These are phyloP conservation scores for Acanthopleura granulata DNA, from an alignment of 2,888 invertebrate genomes.

Conservation along the genomic window DNA sequence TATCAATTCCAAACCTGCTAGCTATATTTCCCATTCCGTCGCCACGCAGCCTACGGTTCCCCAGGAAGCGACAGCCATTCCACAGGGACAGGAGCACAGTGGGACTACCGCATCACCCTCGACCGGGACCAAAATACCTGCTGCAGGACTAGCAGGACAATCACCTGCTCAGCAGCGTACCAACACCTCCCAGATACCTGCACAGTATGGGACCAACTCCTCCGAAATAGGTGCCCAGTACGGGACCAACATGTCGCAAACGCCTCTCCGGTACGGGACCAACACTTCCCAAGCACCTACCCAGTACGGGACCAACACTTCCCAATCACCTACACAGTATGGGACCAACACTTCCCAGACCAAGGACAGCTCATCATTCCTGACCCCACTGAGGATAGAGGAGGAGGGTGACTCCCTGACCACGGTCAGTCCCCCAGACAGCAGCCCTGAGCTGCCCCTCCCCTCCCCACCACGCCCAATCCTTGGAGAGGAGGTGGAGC, in stretches of 20 bases:
- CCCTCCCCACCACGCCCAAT: slow-evolving; percentile 24
- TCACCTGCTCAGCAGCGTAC: no score
- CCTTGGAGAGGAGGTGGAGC: slow-evolving; percentile 4
- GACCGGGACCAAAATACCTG: no score
- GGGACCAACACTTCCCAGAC: background rate
- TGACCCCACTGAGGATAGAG: background rate
- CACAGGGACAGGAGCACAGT: slow-evolving; percentile 22
- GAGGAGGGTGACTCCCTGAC: background rate
- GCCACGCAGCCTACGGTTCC: slow-evolving; percentile 48
- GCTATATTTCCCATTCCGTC: slow-evolving; percentile 47
- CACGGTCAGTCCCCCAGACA: background rate
- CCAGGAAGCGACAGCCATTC: slow-evolving; percentile 48
- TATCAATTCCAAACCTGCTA: slow-evolving; percentile 29
- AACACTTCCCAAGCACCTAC: background rate
- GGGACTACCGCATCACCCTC: background rate
- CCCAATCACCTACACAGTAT: background rate
- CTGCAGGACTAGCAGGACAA: no score
- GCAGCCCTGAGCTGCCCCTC: slow-evolving; percentile 22
- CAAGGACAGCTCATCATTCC: background rate
- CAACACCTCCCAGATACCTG: no score
- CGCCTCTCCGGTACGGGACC: no score
- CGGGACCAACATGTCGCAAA: background rate
- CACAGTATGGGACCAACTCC: background rate
- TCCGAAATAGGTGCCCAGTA: background rate
- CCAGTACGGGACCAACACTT: background rate